Base-by-base conservation (phyloP, 2,888 invertebrate genomes). In the Baronia brevicornis region DNA sequence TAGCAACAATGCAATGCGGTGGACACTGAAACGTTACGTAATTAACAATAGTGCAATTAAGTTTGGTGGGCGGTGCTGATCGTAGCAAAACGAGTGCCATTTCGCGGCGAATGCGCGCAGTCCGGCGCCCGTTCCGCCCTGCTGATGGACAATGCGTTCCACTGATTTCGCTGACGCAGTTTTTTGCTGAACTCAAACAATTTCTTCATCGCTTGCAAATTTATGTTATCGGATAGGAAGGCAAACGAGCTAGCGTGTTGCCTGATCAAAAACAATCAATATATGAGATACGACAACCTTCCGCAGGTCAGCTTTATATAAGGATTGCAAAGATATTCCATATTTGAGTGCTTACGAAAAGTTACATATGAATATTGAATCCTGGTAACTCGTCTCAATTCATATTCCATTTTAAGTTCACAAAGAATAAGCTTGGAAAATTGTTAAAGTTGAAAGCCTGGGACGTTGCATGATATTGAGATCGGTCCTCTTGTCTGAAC, bases 1-100 rank as follows among this genome's bases (percentile, higher is more conserved):
- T 61, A 62, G 63, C 60, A 63, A 65, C 60, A 61, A 60, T 61
- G 52, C 54, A 52, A 48, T 68, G 71, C 49, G 69, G 71, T 60
- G 50, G 54, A 69, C 58, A 66, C 60, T 73, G 74, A 74, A 79
- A 75, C 70, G 79, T 78, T 70, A 72, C 72, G 72, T 77, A 82
- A 84, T 80, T 80, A 82, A 82, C 82, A 84, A 84, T 82, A 75
- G 79, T 73, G 73, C 78, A 84, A 84, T 82, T 84, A 82, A 80
- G 70, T 72, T 70, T 60, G 56, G 61, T 43, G 58, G 60, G 53
- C 58, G 59, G 56, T 65, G 70, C 66, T 67, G 64, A 59, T 48
- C 60, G 55, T 60, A 52, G 46, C 60, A 66, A 66, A 78, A 61
- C 74, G 77, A 68, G 72, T 70, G 37, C 22, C 15, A 33, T 33